Percentiles rank a stretch among this genome's conserved stretches.
These are phyloP conservation scores for Stenotaenia linearis DNA, from an alignment of 2,888 invertebrate species.

Conservation along the genomic window DNA sequence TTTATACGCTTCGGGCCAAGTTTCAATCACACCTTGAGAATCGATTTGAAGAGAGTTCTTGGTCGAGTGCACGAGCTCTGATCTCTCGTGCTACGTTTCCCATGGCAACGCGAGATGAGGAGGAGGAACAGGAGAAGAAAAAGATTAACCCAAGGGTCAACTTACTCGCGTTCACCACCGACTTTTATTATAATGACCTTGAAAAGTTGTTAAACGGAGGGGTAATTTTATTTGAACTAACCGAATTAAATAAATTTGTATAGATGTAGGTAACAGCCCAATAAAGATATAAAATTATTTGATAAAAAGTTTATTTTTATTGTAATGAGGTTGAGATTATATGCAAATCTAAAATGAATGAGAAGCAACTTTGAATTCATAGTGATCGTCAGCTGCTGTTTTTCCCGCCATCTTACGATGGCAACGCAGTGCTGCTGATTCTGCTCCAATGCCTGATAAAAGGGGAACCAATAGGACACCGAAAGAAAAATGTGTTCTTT, in stretches of 20 bases:
- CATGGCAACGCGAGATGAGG: not conserved
- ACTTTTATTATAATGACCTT: not conserved
- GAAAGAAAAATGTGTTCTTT: not conserved
- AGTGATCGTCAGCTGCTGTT: not conserved
- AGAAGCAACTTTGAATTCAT: constrained; percentile 11
- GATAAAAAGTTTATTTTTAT: not conserved
- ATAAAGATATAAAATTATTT: too few species aligned
- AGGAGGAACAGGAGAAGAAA: not conserved
- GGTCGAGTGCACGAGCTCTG: not conserved
- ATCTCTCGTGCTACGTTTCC: not conserved
- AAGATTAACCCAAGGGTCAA: not conserved
- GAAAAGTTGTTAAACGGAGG: not conserved
- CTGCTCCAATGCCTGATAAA: constrained; percentile 12
- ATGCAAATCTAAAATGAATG: not conserved
- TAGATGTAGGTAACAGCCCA: not conserved
- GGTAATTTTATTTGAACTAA: not conserved
- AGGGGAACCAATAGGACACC: not conserved
- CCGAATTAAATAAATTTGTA: not conserved
- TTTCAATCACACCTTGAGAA: constrained; percentile 19
- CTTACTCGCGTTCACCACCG: not conserved
- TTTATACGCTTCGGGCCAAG: not conserved
- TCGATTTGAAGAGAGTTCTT: not conserved
- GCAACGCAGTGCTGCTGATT: not conserved
- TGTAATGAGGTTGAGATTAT: not conserved
- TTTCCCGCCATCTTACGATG: not conserved